Conservation (phyloP, 2,888 invertebrate species). For the Drosophila nr. fundita region DNA sequence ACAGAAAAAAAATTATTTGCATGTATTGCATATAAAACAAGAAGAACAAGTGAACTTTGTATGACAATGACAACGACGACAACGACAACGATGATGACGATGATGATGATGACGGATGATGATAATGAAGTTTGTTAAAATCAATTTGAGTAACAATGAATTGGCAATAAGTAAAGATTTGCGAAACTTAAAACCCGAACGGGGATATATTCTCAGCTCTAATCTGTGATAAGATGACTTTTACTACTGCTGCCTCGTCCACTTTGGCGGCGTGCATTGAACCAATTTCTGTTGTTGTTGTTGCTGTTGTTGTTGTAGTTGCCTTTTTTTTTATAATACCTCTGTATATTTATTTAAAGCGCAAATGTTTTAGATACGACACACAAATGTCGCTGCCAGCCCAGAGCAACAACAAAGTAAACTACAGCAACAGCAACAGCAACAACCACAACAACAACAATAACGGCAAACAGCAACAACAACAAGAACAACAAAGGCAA, state of each 20-base stretch:
- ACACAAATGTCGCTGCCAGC: constrained; percentile 65
- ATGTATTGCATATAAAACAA: constrained; percentile 46
- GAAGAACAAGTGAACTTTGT: constrained; percentile 74
- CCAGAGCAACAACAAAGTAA: constrained; percentile 52
- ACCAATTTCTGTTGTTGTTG: constrained; percentile 61
- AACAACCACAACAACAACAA: constrained; percentile 24
- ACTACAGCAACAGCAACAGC: constrained; percentile 51
- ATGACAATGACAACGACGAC: constrained; percentile 52
- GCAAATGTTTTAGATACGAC: constrained; percentile 79
- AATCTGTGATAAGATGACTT: constrained; percentile 48
- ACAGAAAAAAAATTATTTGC: constrained; percentile 41
- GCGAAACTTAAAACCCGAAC: constrained; percentile 1
- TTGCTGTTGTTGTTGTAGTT: constrained; percentile 51
- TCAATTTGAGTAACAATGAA: constrained; percentile 8
- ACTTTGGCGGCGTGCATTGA: constrained; percentile 75
- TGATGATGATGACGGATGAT: constrained; percentile 9
- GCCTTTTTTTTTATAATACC: constrained; percentile 72
- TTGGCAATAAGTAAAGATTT: constrained; percentile 7
- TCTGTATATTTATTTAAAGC: constrained; percentile 79
- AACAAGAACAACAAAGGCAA: constrained; percentile 60
- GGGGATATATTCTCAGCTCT: constrained; percentile 20
- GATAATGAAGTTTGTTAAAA: constrained; percentile 12
- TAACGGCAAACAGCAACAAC: constrained; percentile 40
- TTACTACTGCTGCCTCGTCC: constrained; percentile 22
- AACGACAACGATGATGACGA: background rate